Conservation (phyloP, 2,113 vertebrate species). For the rabbit (Oryctolagus cuniculus) region mOryCun1.1 NC_091435.1:51908001-51908500, state of each 20-base stretch:
- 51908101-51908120: not conserved
- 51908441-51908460: not conserved
- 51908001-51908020: not conserved
- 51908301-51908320: not conserved
- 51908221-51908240: not conserved
- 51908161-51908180: not conserved
- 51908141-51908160: conserved; percentile 19
- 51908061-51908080: not conserved
- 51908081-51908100: not conserved
- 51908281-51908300: not conserved
- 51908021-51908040: not conserved
- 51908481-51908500: not conserved
- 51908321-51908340: not conserved
- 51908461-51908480: not conserved
- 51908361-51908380: not conserved
- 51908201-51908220: not conserved
- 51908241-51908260: not conserved
- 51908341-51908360: not conserved
- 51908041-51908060: not conserved
- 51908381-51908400: not conserved
- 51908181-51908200: not conserved
- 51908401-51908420: not conserved
- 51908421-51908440: not conserved
- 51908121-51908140: not conserved
- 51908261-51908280: not conserved